These are phyloP conservation scores for Lasius platythorax DNA, from an alignment of 2,888 invertebrate genomes.

Conservation along the genomic window DNA sequence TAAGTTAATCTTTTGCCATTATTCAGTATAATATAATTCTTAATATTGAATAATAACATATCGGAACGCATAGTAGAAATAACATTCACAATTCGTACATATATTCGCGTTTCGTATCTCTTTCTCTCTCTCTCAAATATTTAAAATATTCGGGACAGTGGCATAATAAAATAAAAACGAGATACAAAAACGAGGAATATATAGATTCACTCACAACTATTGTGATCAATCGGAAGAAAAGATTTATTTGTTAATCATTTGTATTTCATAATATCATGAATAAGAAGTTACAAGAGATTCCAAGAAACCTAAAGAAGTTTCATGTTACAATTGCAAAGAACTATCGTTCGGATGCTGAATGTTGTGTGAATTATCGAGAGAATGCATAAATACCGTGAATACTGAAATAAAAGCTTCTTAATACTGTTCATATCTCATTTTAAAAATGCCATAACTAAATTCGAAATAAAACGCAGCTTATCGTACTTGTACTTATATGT, in stretches of 20 bases:
- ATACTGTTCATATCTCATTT: neutral
- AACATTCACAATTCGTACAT: neutral
- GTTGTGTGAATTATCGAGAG: conserved; percentile 14
- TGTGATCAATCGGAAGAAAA: conserved; percentile 29
- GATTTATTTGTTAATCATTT: conserved; percentile 49
- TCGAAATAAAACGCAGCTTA: conserved; percentile 2
- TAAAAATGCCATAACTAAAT: neutral
- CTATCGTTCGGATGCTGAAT: conserved; percentile 17
- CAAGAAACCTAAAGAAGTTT: conserved; percentile 41
- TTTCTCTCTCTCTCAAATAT: neutral
- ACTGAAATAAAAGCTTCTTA: neutral
- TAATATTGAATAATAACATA: too few relatives aligned
- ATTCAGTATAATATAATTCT: too few relatives aligned
- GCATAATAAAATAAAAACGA: neutral
- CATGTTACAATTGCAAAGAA: conserved; percentile 37
- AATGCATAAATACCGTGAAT: conserved; percentile 5
- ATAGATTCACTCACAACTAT: neutral
- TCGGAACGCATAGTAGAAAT: neutral
- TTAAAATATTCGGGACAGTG: neutral
- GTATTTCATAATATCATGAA: conserved; percentile 46
- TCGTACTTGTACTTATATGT: neutral
- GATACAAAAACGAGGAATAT: neutral
- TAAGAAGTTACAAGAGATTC: conserved; percentile 47
- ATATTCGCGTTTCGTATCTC: too few relatives aligned
- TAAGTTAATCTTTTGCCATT: too few relatives aligned